A percentile compares a stretch with the other conserved stretches of the same genome.
These are phyloP conservation scores for Anhinga rufa DNA, from an alignment of 2,113 vertebrate species.

Conservation along the genomic window DNA sequence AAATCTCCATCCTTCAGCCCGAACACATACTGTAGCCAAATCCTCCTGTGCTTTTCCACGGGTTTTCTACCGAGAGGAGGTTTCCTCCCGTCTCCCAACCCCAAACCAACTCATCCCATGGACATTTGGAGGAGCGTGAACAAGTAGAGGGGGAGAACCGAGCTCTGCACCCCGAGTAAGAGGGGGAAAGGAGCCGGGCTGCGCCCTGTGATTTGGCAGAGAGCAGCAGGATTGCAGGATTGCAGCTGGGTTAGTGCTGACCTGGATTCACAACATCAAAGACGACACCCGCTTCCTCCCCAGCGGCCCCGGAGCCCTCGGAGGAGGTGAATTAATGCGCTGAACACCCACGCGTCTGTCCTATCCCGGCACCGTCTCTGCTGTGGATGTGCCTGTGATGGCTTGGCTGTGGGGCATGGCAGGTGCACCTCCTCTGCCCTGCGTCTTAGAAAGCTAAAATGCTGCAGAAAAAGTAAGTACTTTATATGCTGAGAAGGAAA, in stretches of 20 bases:
- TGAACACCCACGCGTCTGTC: background rate
- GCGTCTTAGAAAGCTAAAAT: background rate
- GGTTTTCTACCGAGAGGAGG: background rate
- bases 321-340: background rate
- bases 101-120: background rate
- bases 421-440: background rate
- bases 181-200: background rate
- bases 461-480: background rate
- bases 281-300: background rate
- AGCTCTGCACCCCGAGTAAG: background rate
- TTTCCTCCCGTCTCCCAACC: background rate
- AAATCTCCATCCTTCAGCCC: background rate
- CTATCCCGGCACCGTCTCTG: background rate
- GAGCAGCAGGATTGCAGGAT: background rate
- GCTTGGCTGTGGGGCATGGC: background rate
- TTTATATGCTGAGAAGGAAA: background rate
- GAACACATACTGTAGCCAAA: background rate
- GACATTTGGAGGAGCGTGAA: background rate
- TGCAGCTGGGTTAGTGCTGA: background rate
- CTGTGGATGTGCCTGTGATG: background rate
- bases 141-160: background rate
- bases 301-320: background rate
- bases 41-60: background rate
- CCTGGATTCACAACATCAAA: slow-evolving; percentile 27
- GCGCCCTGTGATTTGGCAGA: rapidly evolving